Conservation (phyloP, 2,888 invertebrate species). For the Agriopis aurantiaria region DNA sequence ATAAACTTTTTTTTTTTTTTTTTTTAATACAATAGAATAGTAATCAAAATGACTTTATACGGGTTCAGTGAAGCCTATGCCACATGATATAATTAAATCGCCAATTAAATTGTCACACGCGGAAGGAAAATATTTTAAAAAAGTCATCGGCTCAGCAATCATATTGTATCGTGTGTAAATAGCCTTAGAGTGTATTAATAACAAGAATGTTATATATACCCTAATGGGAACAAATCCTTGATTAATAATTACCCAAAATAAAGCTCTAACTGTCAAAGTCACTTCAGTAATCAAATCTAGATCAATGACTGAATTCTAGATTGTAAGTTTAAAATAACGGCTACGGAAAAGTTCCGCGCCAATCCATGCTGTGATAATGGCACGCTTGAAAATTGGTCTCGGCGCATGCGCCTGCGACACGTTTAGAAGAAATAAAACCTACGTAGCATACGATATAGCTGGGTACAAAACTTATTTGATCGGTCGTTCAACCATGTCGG, state of each 20-base stretch:
- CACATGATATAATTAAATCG: no score
- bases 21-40: no score
- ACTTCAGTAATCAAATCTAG: not conserved
- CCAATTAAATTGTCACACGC: not conserved
- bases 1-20: no score
- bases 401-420: slow-evolving; percentile 72
- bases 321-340: slow-evolving; percentile 33
- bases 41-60: no score
- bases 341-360: slow-evolving; percentile 54
- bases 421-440: slow-evolving; percentile 81
- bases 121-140: no score
- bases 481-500: slow-evolving; percentile 85
- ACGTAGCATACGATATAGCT: slow-evolving; percentile 79
- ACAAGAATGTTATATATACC: no score
- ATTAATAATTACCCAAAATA: no score
- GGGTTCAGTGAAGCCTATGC: no score
- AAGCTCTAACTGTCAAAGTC: not conserved
- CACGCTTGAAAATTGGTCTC: slow-evolving; percentile 69
- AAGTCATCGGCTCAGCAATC: no score
- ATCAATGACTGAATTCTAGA: not conserved
- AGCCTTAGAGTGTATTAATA: no score
- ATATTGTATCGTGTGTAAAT: no score
- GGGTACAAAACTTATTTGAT: slow-evolving; percentile 85
- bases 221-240: no score
- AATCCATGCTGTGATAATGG: slow-evolving; percentile 57